Conservation (phyloP, 2,888 invertebrate genomes). For the Melipona bicolor region DNA sequence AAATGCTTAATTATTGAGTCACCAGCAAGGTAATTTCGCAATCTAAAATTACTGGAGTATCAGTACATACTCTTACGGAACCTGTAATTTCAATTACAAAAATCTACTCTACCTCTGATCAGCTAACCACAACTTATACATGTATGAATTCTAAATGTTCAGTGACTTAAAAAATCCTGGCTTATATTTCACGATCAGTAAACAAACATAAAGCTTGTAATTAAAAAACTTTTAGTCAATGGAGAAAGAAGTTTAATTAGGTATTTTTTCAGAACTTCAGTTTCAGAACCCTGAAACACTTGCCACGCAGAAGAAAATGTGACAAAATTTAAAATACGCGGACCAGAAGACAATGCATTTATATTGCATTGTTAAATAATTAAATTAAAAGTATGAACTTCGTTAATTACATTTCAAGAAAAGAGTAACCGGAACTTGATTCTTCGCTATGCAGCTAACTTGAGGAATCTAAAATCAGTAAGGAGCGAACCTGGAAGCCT, state of each 20-base stretch:
- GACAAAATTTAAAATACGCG: neutral
- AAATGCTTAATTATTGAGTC: constrained; percentile 53
- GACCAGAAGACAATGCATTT: neutral
- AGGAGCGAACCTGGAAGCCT: constrained; percentile 56
- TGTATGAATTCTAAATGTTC: neutral
- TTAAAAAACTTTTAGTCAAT: neutral
- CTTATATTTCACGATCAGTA: neutral
- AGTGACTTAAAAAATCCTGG: neutral
- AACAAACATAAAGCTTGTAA: neutral
- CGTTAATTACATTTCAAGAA: neutral
- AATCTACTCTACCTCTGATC: neutral
- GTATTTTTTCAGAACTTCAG: neutral
- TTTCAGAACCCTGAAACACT: neutral
- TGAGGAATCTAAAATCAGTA: constrained; percentile 11
- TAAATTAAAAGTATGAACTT: neutral
- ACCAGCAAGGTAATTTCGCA: constrained; percentile 25
- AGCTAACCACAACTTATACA: neutral
- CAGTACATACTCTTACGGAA: neutral
- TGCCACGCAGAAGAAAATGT: neutral
- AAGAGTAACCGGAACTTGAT: constrained; percentile 19
- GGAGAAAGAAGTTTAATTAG: neutral
- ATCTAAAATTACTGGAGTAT: neutral
- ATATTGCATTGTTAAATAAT: neutral
- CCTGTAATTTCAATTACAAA: neutral
- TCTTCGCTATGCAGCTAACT: constrained; percentile 17